Percentiles rank a stretch among this genome's conserved stretches.
Conservation (phyloP, 2,888 invertebrate species). For the Dendrolimus pini region DNA sequence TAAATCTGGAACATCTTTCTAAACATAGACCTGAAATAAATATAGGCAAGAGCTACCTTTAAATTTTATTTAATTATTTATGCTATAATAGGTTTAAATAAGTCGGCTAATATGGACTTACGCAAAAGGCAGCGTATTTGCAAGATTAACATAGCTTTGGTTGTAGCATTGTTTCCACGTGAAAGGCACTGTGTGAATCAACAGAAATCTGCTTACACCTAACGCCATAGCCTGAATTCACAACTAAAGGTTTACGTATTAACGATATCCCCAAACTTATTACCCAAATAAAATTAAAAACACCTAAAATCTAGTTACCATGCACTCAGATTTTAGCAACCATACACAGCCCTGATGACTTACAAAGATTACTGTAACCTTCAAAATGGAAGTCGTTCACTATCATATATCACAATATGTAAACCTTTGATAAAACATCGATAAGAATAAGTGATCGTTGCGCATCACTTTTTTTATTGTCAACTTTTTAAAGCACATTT, state of each 20-base stretch:
- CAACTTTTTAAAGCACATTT: background rate
- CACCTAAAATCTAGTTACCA: conserved; percentile 33
- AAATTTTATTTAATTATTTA: background rate
- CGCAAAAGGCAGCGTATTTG: background rate
- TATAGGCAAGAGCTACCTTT: too few species aligned
- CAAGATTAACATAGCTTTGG: background rate
- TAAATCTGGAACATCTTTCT: too few species aligned
- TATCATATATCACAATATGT: conserved; percentile 65
- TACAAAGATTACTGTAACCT: background rate
- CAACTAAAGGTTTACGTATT: background rate
- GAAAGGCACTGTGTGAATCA: conserved; percentile 4
- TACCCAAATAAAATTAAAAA: conserved; percentile 10
- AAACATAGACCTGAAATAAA: too few species aligned
- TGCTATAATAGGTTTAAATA: background rate
- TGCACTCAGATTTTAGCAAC: conserved; percentile 34
- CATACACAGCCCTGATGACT: conserved; percentile 30
- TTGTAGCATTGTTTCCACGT: background rate
- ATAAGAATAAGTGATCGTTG: conserved; percentile 15
- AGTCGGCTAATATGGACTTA: background rate
- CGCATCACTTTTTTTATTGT: background rate
- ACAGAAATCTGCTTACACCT: background rate
- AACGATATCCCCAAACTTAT: background rate
- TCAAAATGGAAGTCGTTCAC: conserved; percentile 22
- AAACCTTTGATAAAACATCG: conserved; percentile 50
- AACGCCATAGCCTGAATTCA: background rate